Base-by-base conservation (phyloP, 2,888 invertebrate genomes). In the Apodemia hepburni region DNA sequence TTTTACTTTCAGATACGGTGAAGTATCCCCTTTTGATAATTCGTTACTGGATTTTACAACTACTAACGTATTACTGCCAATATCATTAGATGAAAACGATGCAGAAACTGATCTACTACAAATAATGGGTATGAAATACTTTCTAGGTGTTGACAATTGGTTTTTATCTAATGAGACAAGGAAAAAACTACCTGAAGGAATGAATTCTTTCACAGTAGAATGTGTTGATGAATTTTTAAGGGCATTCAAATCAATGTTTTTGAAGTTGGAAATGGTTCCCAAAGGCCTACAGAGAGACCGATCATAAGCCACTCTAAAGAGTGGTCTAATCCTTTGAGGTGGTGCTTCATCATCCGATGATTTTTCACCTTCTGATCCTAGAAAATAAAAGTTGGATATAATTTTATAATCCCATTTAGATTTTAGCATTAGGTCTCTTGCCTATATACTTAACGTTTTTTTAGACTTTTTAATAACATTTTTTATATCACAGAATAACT, bases 301-400 rank as follows among this genome's bases (percentile, higher is more conserved):
- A 78, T 91, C 90, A 74, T 91, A 91, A 62, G 79, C 79, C 65
- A 91, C 90, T 84, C 90, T 90, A 73, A 91, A 91, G 0, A 42
- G 76, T 64, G 90, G 91, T 74, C 86, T 79, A 67, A 87, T 78
- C 75, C 78, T 78, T 76, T 78, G 74, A 73, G 72, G 66, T 61
- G 70, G 73, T 73, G 66, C 76, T 77, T 73, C 73, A 66, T 69
- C 73, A 70, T 71, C 73, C 72, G 68, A 69, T 64, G 70, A 61
- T 67, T 69, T 69, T 71, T 73, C 69, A 65, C 73, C 70, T 75
- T 80, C 76, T 77, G 71, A 68, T 75, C 89, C 89, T 90, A 90
- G 85, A 90, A 57, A 88, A 87, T 77, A 77, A 85, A 77, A 68
- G 73, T 68, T 66, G 68, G 71, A 69, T 73, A 71, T 70, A 75